Evolutionary conservation across 2,113 vertebrate species (phyloP).

Genomic region (Pedionomus torquatus): DNA sequence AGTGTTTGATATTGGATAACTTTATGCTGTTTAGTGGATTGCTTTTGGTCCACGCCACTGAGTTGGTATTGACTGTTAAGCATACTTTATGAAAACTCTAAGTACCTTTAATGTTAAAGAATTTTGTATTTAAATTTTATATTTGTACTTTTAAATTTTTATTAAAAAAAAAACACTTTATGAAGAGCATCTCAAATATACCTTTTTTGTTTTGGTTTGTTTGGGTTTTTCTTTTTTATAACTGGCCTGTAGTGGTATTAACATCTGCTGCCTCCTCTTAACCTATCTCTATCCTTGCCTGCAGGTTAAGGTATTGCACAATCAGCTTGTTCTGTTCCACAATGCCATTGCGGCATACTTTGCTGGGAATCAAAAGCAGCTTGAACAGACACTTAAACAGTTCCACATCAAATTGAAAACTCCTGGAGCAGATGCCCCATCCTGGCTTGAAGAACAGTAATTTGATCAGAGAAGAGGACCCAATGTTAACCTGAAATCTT

Average conservation of each 20-base stretch:
- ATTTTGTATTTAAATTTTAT: background rate
- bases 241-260: background rate
- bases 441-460: conserved; percentile 96
- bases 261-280: background rate
- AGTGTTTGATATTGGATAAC: background rate
- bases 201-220: no score
- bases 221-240: background rate
- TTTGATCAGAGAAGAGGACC: conserved; percentile 22
- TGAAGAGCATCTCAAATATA: background rate
- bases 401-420: conserved; percentile 99
- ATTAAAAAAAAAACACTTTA: background rate
- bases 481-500: conserved; percentile 31
- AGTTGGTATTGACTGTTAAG: background rate
- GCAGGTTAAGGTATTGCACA: conserved; percentile 97
- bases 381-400: conserved; percentile 97
- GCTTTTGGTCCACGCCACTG: background rate
- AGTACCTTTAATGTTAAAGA: background rate
- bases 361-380: conserved; percentile 96
- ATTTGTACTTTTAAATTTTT: background rate
- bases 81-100: background rate
- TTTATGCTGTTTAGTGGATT: background rate
- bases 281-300: conserved; percentile 1
- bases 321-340: conserved; percentile 97
- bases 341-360: conserved; percentile 96
- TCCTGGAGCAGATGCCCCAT: conserved; percentile 90